These are phyloP conservation scores for Dendrocopos noguchii DNA, from an alignment of 2,113 vertebrate genomes.

Conservation along the genomic window DNA sequence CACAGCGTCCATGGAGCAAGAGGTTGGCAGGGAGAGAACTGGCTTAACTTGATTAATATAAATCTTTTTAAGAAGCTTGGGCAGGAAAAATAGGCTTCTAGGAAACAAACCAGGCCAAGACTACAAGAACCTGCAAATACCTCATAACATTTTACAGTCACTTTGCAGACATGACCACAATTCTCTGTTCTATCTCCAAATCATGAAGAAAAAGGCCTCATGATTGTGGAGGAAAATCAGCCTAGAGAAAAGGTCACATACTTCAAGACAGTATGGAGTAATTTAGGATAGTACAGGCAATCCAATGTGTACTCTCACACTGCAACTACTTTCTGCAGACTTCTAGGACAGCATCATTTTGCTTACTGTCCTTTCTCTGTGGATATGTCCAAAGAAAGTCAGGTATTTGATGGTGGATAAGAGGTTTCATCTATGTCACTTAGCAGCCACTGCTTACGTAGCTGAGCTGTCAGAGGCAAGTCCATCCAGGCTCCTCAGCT, in stretches of 20 bases:
- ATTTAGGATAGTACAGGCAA: background rate
- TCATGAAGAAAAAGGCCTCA: background rate
- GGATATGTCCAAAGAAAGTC: background rate
- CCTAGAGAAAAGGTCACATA: background rate
- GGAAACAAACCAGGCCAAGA: background rate
- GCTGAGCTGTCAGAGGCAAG: background rate
- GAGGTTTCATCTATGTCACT: background rate
- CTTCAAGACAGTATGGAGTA: background rate
- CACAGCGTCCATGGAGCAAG: background rate
- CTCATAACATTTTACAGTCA: background rate
- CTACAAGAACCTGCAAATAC: background rate
- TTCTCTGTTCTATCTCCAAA: background rate
- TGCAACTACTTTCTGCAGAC: background rate
- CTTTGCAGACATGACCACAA: background rate
- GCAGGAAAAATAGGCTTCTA: background rate
- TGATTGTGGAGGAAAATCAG: background rate
- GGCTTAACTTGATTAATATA: background rate
- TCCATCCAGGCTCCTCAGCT: background rate
- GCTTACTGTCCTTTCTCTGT: background rate
- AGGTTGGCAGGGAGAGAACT: background rate
- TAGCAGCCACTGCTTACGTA: background rate
- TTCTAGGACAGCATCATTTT: background rate
- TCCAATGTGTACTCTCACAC: background rate
- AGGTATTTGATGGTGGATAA: background rate
- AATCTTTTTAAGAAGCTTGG: background rate